These are phyloP conservation scores for Erebia ligea DNA, from an alignment of 2,888 invertebrate genomes.

Conservation along the genomic window DNA sequence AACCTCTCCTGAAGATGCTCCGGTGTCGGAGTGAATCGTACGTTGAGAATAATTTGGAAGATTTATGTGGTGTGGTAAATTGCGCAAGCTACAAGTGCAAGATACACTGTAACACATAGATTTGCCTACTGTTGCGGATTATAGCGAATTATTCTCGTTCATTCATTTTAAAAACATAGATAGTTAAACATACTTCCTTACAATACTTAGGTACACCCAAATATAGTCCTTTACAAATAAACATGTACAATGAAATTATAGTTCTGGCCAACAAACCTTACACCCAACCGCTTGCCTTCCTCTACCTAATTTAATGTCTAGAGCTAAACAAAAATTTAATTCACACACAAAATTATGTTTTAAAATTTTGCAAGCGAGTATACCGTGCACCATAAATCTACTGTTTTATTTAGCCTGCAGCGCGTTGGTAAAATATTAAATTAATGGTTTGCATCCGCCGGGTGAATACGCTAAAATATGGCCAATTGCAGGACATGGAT, in stretches of 20 bases:
- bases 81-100: no score
- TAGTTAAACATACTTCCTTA: no score
- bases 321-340: conserved; percentile 10
- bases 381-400: conserved; percentile 19
- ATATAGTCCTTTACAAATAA: not conserved
- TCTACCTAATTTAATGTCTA: not conserved
- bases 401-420: conserved; percentile 28
- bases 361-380: conserved; percentile 9
- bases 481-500: conserved; percentile 16
- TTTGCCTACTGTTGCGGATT: no score
- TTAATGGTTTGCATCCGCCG: conserved; percentile 32
- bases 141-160: no score
- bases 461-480: conserved; percentile 30
- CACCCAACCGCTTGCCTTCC: conserved; percentile 3
- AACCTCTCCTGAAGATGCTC: no score
- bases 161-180: no score
- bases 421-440: conserved; percentile 31
- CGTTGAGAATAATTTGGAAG: no score
- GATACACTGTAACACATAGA: no score
- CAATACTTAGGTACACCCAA: no score
- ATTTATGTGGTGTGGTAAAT: no score
- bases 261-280: not conserved
- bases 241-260: not conserved
- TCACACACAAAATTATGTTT: conserved; percentile 12
- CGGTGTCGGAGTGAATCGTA: no score